Conservation (phyloP, 2,113 vertebrate species). For the Trichechus manatus region DNA sequence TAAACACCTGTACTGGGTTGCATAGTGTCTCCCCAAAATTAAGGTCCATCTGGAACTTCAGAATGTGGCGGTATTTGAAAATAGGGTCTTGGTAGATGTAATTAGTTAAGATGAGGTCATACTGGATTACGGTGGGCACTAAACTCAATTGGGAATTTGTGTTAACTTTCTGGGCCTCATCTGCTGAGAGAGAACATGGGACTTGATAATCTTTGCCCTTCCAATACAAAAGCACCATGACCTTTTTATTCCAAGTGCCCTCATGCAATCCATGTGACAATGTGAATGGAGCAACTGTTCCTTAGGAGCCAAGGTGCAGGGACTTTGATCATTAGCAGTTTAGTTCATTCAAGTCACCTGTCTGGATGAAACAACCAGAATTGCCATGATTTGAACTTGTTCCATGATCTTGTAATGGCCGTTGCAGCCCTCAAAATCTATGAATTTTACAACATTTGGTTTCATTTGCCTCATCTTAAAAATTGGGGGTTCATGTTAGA, state of each 20-base stretch:
- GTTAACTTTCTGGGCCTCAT: not conserved
- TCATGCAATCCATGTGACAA: not conserved
- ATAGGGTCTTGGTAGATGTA: not conserved
- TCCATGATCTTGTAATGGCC: not conserved
- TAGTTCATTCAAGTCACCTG: not conserved
- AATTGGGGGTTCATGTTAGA: not conserved
- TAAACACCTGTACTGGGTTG: not conserved
- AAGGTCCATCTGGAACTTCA: not conserved
- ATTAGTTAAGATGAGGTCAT: not conserved
- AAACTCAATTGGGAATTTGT: not conserved
- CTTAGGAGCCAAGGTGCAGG: not conserved
- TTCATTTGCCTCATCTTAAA: not conserved
- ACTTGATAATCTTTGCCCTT: constrained; percentile 48
- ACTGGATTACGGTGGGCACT: not conserved
- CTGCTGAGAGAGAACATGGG: not conserved
- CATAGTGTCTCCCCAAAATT: not conserved
- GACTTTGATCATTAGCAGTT: not conserved
- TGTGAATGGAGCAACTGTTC: not conserved
- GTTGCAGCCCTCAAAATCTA: not conserved
- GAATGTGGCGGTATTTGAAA: not conserved
- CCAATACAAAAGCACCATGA: constrained; percentile 25
- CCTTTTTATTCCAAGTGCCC: constrained; percentile 10
- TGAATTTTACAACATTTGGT: not conserved
- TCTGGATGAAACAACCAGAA: constrained; percentile 7
- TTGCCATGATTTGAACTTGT: not conserved